phyloP scores from a whole-genome alignment of 2,888 invertebrate genomes.

The Nymphalis polychloros region DNA sequence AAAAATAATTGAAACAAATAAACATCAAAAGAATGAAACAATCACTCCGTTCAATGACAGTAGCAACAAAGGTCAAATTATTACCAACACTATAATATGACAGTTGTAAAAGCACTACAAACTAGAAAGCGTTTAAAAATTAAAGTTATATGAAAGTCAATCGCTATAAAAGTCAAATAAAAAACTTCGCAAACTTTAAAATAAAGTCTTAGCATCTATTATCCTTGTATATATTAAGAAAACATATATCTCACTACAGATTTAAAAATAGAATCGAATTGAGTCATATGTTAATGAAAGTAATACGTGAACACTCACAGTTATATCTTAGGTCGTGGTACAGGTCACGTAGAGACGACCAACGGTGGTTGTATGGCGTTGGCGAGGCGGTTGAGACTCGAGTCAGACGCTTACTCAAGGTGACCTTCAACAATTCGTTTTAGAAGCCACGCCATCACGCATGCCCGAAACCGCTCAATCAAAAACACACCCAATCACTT shows the following conservation, averaged over 20 bases:
- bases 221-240: background rate
- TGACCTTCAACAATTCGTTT: constrained; percentile 70
- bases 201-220: background rate
- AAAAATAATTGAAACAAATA: too few relatives aligned
- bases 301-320: constrained; percentile 13
- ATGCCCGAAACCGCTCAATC: constrained; percentile 54
- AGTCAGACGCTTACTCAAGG: constrained; percentile 55
- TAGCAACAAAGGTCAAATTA: background rate
- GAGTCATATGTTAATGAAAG: background rate
- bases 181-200: constrained; percentile 3
- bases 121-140: background rate
- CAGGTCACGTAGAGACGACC: constrained; percentile 24
- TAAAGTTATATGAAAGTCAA: background rate
- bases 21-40: background rate
- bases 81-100: too few relatives aligned
- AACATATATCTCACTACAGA: background rate
- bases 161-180: background rate
- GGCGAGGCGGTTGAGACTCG: constrained; percentile 23
- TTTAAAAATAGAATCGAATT: background rate
- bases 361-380: constrained; percentile 38
- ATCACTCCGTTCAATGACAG: background rate
- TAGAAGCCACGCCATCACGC: constrained; percentile 65
- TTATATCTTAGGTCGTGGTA: constrained; percentile 7
- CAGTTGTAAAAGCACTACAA: background rate
- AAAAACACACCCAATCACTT: constrained; percentile 50